phyloP scores from a whole-genome alignment of 2,113 vertebrate species.

The Bubalus kerabau region DNA sequence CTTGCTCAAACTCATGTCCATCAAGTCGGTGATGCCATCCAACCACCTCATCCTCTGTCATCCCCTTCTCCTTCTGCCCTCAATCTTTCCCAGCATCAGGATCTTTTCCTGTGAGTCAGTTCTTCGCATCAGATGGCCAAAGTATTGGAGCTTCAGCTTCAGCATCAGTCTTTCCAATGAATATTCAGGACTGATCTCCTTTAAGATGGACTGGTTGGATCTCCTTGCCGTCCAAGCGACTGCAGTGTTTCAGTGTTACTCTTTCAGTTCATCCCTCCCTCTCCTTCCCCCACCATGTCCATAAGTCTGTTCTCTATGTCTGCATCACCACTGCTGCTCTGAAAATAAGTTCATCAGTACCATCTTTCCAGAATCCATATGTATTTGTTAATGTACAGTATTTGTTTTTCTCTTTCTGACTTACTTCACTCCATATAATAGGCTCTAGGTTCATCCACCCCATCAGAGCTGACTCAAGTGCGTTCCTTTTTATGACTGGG shows the following conservation, averaged over 20 bases:
- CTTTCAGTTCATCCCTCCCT: background rate
- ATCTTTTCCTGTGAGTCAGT: background rate
- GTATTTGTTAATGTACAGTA: no score
- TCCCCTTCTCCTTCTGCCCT: background rate
- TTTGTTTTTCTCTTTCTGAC: no score
- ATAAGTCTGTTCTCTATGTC: background rate
- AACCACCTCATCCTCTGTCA: background rate
- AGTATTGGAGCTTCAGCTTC: background rate
- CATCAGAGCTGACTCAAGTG: background rate
- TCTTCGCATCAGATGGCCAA: background rate
- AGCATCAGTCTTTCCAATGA: background rate
- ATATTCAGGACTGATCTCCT: background rate
- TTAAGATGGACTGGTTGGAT: background rate
- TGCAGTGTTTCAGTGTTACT: background rate
- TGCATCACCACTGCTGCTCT: background rate
- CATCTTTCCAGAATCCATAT: no score
- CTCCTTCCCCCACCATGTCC: background rate
- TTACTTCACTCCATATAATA: background rate
- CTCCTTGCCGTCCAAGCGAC: fast-evolving
- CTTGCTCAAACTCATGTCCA: background rate
- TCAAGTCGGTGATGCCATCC: background rate
- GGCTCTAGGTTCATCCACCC: background rate
- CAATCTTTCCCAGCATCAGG: background rate
- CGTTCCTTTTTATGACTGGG: background rate
- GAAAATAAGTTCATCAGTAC: background rate